These are phyloP conservation scores for Elanus axillaris DNA, from an alignment of 2,113 vertebrate genomes.

Conservation along the genomic window DNA sequence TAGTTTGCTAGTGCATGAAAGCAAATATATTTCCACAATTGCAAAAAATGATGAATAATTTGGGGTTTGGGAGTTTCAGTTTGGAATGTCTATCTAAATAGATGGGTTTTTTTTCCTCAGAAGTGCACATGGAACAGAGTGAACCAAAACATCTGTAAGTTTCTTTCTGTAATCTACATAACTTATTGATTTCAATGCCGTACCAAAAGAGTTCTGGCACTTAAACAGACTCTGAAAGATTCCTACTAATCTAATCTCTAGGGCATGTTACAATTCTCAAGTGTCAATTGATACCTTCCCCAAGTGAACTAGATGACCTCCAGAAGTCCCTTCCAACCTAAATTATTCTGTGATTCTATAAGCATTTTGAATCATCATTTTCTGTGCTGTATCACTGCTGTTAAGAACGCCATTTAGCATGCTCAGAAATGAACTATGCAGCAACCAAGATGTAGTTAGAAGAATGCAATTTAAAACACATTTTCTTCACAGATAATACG, in stretches of 20 bases:
- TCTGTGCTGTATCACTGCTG: not conserved
- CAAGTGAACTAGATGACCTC: not conserved
- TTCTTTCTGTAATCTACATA: not conserved
- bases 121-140: not conserved
- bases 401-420: not conserved
- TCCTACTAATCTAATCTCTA: not conserved
- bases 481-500: not conserved
- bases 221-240: not conserved
- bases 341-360: not conserved
- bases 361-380: not conserved
- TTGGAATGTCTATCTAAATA: not conserved
- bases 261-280: not conserved
- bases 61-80: not conserved
- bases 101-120: too few species aligned
- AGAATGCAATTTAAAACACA: slow-evolving; percentile 25
- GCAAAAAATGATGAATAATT: not conserved
- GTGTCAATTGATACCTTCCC: not conserved
- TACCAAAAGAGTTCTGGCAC: not conserved
- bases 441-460: not conserved
- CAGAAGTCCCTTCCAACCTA: not conserved
- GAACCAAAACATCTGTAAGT: not conserved
- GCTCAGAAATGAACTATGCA: not conserved
- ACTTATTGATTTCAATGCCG: not conserved
- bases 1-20: not conserved
- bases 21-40: not conserved